Conservation (phyloP, 2,888 invertebrate genomes). For the Cartodere bifasciata region DNA sequence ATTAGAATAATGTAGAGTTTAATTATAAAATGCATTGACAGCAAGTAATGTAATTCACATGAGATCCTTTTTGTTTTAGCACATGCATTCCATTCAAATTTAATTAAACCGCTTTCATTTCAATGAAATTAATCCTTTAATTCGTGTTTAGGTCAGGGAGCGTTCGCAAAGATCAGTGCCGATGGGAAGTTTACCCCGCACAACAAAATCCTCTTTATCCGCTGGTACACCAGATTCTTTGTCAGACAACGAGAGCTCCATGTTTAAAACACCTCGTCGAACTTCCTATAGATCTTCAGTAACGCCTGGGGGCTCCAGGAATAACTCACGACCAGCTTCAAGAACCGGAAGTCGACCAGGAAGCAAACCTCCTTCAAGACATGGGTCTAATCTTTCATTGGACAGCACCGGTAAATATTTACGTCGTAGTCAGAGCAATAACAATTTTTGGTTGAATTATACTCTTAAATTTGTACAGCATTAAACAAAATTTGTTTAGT, state of each 20-base stretch:
- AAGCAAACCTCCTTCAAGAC: slow-evolving; percentile 85
- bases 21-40: no score
- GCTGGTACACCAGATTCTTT: slow-evolving; percentile 83
- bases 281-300: slow-evolving; percentile 55
- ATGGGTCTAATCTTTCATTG: slow-evolving; percentile 82
- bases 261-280: slow-evolving; percentile 52
- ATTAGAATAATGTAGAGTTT: no score
- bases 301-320: slow-evolving; percentile 63
- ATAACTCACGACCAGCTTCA: slow-evolving; percentile 69
- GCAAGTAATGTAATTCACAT: no score
- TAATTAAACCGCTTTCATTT: no score
- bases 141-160: slow-evolving; percentile 67
- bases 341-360: slow-evolving; percentile 76
- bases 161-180: slow-evolving; percentile 84
- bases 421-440: no score
- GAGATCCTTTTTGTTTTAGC: no score
- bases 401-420: slow-evolving; percentile 82
- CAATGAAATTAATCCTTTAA: no score
- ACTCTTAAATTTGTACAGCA: no score
- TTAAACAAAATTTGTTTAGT: no score
- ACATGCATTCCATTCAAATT: no score
- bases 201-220: slow-evolving; percentile 65
- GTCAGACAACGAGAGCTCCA: slow-evolving; percentile 73
- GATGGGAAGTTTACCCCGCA: slow-evolving; percentile 59
- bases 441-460: no score